Evolutionary conservation across 2,888 invertebrate species (phyloP).

Genomic region (Chloromyia formosa): DNA sequence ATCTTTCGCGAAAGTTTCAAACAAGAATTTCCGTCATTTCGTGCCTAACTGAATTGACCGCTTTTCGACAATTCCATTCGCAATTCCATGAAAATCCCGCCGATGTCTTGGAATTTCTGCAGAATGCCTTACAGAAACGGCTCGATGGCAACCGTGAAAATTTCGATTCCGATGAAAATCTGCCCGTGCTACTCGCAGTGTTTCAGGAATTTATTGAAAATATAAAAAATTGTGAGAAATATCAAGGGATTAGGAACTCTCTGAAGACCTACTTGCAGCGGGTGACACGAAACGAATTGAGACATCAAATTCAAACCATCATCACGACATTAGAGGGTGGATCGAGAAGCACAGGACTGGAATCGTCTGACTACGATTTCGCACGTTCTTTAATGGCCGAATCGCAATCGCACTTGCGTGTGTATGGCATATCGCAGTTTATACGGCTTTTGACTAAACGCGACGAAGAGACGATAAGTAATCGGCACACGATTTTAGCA

Average conservation of each 20-base stretch:
- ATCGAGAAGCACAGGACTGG: slow-evolving; percentile 20
- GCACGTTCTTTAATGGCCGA: slow-evolving; percentile 58
- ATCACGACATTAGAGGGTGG: slow-evolving; percentile 51
- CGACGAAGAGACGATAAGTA: slow-evolving; percentile 56
- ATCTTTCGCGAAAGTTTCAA: slow-evolving; percentile 56
- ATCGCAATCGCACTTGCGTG: slow-evolving; percentile 58
- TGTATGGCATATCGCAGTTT: slow-evolving; percentile 60
- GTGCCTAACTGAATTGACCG: slow-evolving; percentile 58
- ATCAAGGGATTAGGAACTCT: slow-evolving; percentile 50
- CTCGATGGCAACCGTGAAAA: slow-evolving; percentile 51
- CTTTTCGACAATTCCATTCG: slow-evolving; percentile 57
- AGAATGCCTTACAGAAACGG: slow-evolving; percentile 54
- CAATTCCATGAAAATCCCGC: slow-evolving; percentile 57
- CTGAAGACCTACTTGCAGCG: slow-evolving; percentile 49
- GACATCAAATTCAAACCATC: slow-evolving; percentile 53
- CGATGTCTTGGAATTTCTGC: slow-evolving; percentile 56
- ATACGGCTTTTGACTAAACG: slow-evolving; percentile 56
- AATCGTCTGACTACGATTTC: slow-evolving; percentile 48
- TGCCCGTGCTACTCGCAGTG: slow-evolving; percentile 52
- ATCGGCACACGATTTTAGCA: slow-evolving; percentile 59
- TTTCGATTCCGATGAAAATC: slow-evolving; percentile 45
- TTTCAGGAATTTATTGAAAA: slow-evolving; percentile 57
- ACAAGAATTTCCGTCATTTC: slow-evolving; percentile 57
- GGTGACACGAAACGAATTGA: slow-evolving; percentile 52
- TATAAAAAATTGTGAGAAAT: slow-evolving; percentile 48